These are phyloP conservation scores for Panonychus citri DNA, from an alignment of 1,140 invertebrate genomes.

Conservation along the genomic window DNA sequence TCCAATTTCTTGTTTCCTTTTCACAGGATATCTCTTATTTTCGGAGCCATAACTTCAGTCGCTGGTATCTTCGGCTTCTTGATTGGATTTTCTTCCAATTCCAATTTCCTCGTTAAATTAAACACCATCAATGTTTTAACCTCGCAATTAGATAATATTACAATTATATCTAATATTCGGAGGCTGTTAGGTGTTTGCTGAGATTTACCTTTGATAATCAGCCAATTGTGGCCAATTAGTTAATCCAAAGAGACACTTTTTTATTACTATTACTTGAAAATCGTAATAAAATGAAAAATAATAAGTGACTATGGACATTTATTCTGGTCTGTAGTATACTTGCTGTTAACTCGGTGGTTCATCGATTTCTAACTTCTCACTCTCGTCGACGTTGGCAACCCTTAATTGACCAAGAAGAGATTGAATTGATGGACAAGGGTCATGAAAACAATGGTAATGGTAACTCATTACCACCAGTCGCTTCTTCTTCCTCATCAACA, in stretches of 20 bases:
- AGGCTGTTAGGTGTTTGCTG: too few species aligned
- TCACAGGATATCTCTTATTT: constrained; percentile 55
- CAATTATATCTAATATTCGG: too few species aligned
- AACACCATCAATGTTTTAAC: too few species aligned
- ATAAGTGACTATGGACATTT: too few species aligned
- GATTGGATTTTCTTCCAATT: constrained; percentile 57
- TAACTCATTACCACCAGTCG: neutral
- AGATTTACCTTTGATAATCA: too few species aligned
- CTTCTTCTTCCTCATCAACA: too few species aligned
- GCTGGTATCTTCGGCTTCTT: constrained; percentile 81
- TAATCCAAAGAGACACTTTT: too few species aligned
- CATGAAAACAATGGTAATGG: neutral
- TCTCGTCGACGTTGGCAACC: constrained; percentile 15
- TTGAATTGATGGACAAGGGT: constrained; percentile 1
- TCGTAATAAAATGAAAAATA: too few species aligned
- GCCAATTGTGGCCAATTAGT: too few species aligned
- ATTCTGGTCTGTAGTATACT: constrained; percentile 45
- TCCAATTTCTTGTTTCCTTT: neutral
- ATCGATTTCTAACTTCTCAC: constrained; percentile 24
- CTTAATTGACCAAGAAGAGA: constrained; percentile 1
- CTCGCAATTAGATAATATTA: too few species aligned
- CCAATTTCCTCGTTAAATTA: too few species aligned
- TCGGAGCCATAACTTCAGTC: constrained; percentile 76
- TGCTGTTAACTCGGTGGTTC: constrained; percentile 28
- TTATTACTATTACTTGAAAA: too few species aligned